A percentile compares a stretch with the other conserved stretches of the same genome.
Conservation (phyloP, 2,888 invertebrate genomes). For the Perdita meconis region DNA sequence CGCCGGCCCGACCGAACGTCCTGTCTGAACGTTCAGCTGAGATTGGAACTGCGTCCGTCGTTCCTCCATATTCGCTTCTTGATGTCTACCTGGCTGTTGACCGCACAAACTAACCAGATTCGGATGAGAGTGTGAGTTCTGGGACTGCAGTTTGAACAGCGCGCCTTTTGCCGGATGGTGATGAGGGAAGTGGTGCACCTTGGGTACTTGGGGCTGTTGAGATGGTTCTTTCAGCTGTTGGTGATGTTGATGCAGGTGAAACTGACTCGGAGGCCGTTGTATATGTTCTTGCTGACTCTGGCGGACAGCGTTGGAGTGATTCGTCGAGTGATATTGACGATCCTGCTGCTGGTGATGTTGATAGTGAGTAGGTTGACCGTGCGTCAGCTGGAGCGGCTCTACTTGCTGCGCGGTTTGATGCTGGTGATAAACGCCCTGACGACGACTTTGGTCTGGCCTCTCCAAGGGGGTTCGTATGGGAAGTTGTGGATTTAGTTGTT, state of each 20-base stretch:
- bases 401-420: constrained; percentile 35
- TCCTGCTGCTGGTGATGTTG: constrained; percentile 44
- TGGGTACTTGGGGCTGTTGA: constrained; percentile 51
- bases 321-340: constrained; percentile 18
- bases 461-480: constrained; percentile 54
- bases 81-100: constrained; percentile 49
- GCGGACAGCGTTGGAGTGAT: constrained; percentile 37
- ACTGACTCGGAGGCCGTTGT: constrained; percentile 43
- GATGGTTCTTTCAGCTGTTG: constrained; percentile 51
- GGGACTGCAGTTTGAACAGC: constrained; percentile 78
- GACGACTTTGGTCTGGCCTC: constrained; percentile 48
- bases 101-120: constrained; percentile 77
- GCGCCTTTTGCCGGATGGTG: constrained; percentile 75
- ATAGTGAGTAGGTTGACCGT: constrained; percentile 20
- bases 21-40: constrained; percentile 73
- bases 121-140: constrained; percentile 82
- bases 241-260: constrained; percentile 49
- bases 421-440: constrained; percentile 42
- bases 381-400: constrained; percentile 30
- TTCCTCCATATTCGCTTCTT: constrained; percentile 45
- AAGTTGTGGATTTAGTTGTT: constrained; percentile 52
- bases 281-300: constrained; percentile 38
- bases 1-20: constrained; percentile 42
- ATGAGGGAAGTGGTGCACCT: constrained; percentile 57
- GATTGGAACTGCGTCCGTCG: constrained; percentile 75